These are phyloP conservation scores for Nothobranchius kuhntae DNA, from an alignment of 2,113 vertebrate genomes.

Conservation along the genomic window DNA sequence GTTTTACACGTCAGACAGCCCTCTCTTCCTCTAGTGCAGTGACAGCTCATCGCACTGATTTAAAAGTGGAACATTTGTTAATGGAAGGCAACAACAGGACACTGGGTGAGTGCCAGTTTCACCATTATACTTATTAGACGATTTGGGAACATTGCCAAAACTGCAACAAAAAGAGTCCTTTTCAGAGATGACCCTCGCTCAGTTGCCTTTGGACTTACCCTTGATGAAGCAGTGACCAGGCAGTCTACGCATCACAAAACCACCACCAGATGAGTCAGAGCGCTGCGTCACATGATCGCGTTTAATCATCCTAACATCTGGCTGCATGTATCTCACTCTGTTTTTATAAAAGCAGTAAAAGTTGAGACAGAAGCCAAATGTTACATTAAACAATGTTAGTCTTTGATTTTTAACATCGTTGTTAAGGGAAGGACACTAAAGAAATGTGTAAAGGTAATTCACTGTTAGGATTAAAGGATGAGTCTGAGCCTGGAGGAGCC, in stretches of 20 bases:
- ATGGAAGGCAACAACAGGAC: conserved; percentile 51
- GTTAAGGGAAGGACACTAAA: too few species aligned
- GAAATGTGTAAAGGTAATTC: too few species aligned
- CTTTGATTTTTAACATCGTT: too few species aligned
- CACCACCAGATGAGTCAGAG: conserved; percentile 48
- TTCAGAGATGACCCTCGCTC: conserved; percentile 19
- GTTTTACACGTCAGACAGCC: too few species aligned
- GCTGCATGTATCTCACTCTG: too few species aligned
- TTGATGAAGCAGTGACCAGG: conserved; percentile 45
- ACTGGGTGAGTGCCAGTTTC: conserved; percentile 44
- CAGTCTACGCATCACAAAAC: conserved; percentile 38
- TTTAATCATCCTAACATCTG: not conserved
- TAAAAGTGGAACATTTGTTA: conserved; percentile 51
- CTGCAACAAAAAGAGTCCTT: conserved; percentile 37
- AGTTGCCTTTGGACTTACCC: conserved; percentile 57
- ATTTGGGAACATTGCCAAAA: conserved; percentile 63
- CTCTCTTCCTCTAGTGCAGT: not conserved
- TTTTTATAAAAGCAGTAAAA: too few species aligned
- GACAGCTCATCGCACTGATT: conserved; percentile 32
- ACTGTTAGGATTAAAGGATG: too few species aligned
- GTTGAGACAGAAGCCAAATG: too few species aligned
- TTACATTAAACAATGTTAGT: too few species aligned
- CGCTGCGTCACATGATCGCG: conserved; percentile 19
- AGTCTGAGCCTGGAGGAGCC: too few species aligned
- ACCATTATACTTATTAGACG: conserved; percentile 75